Conservation (phyloP, 2,888 invertebrate species). For the Microdon myrmicae region DNA sequence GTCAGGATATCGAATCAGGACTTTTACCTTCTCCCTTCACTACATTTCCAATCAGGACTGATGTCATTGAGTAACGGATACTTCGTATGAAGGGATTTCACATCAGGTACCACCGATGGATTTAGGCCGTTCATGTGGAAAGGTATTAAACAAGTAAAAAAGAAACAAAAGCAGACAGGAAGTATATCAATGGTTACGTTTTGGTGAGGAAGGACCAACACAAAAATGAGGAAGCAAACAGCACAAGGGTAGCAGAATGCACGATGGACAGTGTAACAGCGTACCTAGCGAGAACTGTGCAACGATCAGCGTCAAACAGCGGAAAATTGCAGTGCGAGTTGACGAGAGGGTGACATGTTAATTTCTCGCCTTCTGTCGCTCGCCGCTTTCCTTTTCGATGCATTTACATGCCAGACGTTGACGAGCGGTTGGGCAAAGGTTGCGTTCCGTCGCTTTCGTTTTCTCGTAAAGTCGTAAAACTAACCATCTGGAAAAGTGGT, state of each 20-base stretch:
- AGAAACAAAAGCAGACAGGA: background rate
- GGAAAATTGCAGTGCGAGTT: constrained; percentile 32
- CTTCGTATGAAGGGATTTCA: constrained; percentile 31
- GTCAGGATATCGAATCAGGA: constrained; percentile 4
- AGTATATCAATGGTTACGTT: constrained; percentile 7
- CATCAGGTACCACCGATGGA: constrained; percentile 51
- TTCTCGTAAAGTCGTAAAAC: too few relatives aligned
- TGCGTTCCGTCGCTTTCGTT: constrained; percentile 26
- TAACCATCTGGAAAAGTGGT: too few relatives aligned
- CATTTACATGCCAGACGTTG: constrained; percentile 28
- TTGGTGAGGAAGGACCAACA: too few relatives aligned
- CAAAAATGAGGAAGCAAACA: constrained; percentile 19
- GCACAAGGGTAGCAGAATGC: constrained; percentile 23
- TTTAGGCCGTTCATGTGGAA: constrained; percentile 50
- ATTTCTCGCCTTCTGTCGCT: constrained; percentile 39
- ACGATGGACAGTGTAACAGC: too few relatives aligned
- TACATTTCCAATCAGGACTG: constrained; percentile 11
- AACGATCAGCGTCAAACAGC: constrained; percentile 39
- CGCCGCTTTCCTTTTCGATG: constrained; percentile 15
- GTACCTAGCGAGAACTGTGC: too few relatives aligned
- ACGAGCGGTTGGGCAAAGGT: constrained; percentile 46
- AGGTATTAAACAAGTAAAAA: constrained; percentile 20
- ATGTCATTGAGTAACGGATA: constrained; percentile 34
- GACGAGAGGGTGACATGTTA: constrained; percentile 25
- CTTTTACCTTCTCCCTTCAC: too few relatives aligned